Base-by-base conservation (phyloP, 2,888 invertebrate species). In the Syritta pipiens region DNA sequence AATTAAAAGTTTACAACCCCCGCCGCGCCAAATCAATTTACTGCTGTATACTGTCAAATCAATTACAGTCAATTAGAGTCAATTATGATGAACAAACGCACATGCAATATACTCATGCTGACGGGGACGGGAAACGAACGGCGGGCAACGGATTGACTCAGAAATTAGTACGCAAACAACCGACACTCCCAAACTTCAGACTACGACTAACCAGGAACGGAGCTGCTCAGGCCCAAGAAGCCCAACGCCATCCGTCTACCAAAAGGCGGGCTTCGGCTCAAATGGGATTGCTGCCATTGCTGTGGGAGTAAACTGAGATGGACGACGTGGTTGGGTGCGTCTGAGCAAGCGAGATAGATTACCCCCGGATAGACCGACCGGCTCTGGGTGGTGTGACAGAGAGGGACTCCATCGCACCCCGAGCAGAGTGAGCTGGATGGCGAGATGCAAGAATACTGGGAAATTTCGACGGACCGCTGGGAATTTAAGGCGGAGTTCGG, bases 141-240 rank as follows among this genome's bases (percentile, higher is more conserved):
- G 53, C 22, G 10, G 14, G 5, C 30, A 12, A 30, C 35, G 12
- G 12, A 37, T 20, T 35, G 0, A 48, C 62, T 44, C 40, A 68
- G 71, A 75, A 72, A 74, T 46, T 20, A 44, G 40, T 59, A 79
- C 72, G 37, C 55, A 62, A 42, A 74, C 63, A 62, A 85, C 86
- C 84, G 84, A 83, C 85, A 85, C 84, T 84, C 84, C 84, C 84
- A 84, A 86, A 86, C 85, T 86, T 86, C 87, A 85, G 86, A 85
- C 85, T 86, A 85, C 82, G 85, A 87, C 86, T 88, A 87, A 87
- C 87, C 84, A 83, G 83, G 82, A 81, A 83, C 82, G 83, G 83
- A 81, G 81, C 79, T 81, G 82, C 82, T 75, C 81, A 83, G 82
- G 83, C 83, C 84, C 83, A 86, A 84, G 85, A 84, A 88, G 85